phyloP scores from a whole-genome alignment of 2,797 vertebrate species.

The Sebastes matsubarae region DNA sequence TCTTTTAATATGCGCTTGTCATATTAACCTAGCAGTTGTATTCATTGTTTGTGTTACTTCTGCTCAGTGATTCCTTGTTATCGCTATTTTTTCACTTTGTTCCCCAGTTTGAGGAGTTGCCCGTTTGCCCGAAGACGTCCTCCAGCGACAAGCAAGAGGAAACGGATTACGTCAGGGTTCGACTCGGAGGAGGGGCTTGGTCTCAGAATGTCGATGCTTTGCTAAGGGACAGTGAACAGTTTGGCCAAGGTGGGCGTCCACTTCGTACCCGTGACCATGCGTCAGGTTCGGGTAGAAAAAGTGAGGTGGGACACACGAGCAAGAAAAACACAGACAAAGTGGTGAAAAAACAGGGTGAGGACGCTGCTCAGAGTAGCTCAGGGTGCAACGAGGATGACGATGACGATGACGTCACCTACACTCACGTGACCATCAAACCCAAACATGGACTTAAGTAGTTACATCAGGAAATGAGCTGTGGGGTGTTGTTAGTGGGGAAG shows the following conservation, averaged over 20 bases:
- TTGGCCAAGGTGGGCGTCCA: neutral
- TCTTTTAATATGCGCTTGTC: neutral
- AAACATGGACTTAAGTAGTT: neutral
- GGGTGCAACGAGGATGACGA: neutral
- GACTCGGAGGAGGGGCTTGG: neutral
- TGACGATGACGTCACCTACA: neutral
- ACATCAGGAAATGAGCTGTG: neutral
- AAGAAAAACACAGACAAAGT: neutral
- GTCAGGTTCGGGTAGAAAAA: neutral
- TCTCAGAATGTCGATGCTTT: neutral
- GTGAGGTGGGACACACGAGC: neutral
- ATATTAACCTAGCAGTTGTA: neutral
- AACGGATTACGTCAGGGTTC: neutral
- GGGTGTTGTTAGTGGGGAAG: neutral
- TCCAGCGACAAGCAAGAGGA: neutral
- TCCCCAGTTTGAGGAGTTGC: slow-evolving; percentile 2
- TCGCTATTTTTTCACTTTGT: neutral
- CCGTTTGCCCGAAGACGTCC: neutral
- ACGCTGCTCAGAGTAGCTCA: neutral
- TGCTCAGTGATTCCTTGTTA: neutral
- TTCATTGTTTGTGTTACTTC: neutral
- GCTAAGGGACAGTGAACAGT: neutral
- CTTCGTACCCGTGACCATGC: neutral
- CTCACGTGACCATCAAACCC: neutral
- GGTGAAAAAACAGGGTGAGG: neutral